A percentile compares a stretch with the other conserved stretches of the same genome.
These are phyloP conservation scores for Apodemus sylvaticus DNA, from an alignment of 2,113 vertebrate species.

Conservation along the genomic window DNA sequence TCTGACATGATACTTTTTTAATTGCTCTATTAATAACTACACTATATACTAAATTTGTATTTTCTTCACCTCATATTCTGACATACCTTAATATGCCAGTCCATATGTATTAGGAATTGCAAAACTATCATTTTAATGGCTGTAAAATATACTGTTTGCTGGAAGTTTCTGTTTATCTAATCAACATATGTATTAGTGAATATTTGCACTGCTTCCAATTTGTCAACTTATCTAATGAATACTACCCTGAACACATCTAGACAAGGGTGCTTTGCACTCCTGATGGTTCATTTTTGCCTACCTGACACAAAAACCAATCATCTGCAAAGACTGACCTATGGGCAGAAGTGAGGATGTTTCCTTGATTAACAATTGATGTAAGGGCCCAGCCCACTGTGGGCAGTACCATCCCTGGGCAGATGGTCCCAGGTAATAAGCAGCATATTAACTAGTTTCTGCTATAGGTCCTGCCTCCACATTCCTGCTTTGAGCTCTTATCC, in stretches of 20 bases:
- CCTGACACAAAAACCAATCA: background rate
- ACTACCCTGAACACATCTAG: background rate
- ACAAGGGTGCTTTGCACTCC: background rate
- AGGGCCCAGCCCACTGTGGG: background rate
- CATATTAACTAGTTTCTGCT: background rate
- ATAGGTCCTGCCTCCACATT: background rate
- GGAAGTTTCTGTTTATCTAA: slow-evolving; percentile 43
- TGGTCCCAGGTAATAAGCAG: background rate
- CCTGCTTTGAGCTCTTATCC: background rate
- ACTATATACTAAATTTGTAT: slow-evolving; percentile 31
- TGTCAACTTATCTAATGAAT: slow-evolving; percentile 28
- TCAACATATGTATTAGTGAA: background rate
- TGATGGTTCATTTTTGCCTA: background rate
- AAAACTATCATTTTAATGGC: slow-evolving; percentile 1
- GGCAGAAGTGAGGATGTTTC: background rate
- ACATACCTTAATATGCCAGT: background rate
- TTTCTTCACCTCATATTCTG: slow-evolving; percentile 33
- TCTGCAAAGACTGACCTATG: background rate
- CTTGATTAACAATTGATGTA: background rate
- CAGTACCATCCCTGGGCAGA: background rate
- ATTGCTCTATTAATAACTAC: background rate
- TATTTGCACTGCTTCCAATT: background rate
- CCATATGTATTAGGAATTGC: background rate
- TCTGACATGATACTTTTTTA: background rate
- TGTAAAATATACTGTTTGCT: background rate